phyloP scores from a whole-genome alignment of 2,113 vertebrate genomes.

The Jaculus jaculus region DNA sequence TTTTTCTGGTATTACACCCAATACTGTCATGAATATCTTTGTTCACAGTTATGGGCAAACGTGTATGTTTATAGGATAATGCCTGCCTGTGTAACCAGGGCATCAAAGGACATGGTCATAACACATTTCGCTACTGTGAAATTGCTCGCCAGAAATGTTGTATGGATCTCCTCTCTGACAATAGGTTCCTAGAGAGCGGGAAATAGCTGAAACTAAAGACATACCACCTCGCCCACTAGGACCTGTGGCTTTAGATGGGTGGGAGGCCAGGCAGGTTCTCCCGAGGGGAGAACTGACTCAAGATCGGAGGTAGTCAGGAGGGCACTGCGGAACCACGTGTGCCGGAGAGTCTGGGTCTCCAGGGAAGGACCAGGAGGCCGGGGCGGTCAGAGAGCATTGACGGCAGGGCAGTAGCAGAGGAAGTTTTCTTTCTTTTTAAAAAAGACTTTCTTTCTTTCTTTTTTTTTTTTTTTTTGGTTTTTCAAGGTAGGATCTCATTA shows the following conservation, averaged over 20 bases:
- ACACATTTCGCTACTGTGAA: background rate
- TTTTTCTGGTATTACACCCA: background rate
- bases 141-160: background rate
- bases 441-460: too few species aligned
- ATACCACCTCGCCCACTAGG: too few species aligned
- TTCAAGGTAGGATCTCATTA: too few species aligned
- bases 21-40: constrained; percentile 3
- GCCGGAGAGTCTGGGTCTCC: background rate
- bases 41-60: background rate
- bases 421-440: background rate
- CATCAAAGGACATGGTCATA: background rate
- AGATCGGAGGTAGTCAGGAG: background rate
- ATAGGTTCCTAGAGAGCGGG: background rate
- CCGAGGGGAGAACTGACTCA: background rate
- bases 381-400: too few species aligned
- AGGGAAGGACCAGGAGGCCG: background rate
- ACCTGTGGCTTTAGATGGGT: background rate
- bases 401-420: background rate
- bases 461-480: too few species aligned
- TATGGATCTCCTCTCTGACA: background rate
- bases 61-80: background rate
- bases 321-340: background rate
- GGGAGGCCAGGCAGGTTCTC: background rate
- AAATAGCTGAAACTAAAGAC: background rate
- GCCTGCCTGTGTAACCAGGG: background rate